Evolutionary conservation across 2,888 invertebrate genomes (phyloP).

Genomic region (Acanthosepion esculentum): DNA sequence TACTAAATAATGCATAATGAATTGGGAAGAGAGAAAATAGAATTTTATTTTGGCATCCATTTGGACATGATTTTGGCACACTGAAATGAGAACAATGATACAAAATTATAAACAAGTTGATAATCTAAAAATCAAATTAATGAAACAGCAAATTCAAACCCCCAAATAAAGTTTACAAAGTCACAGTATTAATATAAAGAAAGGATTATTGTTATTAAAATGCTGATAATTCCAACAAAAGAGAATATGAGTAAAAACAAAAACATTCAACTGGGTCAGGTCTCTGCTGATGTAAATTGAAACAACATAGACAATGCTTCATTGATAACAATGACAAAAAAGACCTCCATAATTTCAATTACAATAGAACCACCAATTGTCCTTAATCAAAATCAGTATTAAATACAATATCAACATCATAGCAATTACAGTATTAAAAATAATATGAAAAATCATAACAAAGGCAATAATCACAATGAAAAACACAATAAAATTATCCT

Average conservation of each 20-base stretch:
- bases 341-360: neutral
- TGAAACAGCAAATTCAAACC: too few relatives aligned
- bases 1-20: too few relatives aligned
- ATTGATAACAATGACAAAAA: neutral
- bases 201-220: neutral
- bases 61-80: too few relatives aligned
- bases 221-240: neutral
- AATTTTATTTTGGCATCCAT: too few relatives aligned
- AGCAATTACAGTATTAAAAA: neutral
- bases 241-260: too few relatives aligned
- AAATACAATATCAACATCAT: neutral
- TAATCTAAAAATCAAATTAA: too few relatives aligned
- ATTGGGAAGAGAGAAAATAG: too few relatives aligned
- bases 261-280: neutral
- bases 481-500: neutral
- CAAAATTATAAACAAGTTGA: too few relatives aligned
- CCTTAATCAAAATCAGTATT: neutral
- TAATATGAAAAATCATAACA: neutral
- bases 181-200: neutral
- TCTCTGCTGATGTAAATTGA: accelerated
- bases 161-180: too few relatives aligned
- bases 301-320: neutral
- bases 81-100: too few relatives aligned
- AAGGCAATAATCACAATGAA: neutral
- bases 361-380: neutral